Conservation (phyloP, 2,113 vertebrate species). For the Heloderma charlesbogerti region DNA sequence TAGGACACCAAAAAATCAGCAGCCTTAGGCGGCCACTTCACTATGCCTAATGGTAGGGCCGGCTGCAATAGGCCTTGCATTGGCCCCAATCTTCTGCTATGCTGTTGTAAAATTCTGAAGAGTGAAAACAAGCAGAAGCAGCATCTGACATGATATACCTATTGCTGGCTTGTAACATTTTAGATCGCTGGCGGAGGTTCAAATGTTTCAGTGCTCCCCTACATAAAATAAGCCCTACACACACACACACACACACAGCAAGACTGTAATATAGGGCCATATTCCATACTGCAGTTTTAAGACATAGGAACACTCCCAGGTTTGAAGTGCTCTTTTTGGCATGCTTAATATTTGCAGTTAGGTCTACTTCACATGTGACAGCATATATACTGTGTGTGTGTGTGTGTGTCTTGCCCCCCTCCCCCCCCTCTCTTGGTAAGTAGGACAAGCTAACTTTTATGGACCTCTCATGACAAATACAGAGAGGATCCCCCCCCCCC, state of each 20-base stretch:
- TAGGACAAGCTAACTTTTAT: background rate
- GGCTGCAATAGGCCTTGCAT: background rate
- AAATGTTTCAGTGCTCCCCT: background rate
- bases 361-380: background rate
- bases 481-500: background rate
- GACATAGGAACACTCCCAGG: background rate
- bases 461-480: background rate
- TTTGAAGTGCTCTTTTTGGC: background rate
- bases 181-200: background rate
- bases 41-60: background rate
- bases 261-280: background rate
- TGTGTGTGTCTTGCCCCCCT: too few species aligned
- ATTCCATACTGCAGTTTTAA: background rate
- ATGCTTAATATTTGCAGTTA: background rate
- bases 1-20: too few species aligned
- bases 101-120: background rate
- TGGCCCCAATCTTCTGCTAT: background rate
- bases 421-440: too few species aligned
- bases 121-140: background rate
- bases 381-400: background rate
- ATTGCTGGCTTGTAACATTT: background rate
- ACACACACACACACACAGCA: background rate
- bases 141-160: background rate
- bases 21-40: background rate
- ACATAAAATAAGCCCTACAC: background rate